Conservation (phyloP, 2,113 vertebrate species). For the Alligator sinensis region DNA sequence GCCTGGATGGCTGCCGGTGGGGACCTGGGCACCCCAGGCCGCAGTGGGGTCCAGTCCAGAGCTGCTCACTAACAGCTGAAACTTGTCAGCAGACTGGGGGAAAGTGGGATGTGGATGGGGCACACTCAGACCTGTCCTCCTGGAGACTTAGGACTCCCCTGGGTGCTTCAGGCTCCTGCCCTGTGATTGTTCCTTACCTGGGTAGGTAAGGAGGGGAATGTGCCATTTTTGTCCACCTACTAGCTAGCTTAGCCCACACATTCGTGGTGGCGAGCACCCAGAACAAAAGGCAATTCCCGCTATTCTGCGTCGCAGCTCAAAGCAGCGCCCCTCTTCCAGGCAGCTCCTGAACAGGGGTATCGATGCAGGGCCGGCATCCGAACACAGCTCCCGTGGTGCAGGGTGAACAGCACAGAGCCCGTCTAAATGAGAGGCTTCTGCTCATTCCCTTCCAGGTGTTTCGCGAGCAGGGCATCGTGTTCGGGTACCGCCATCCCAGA, state of each 20-base stretch:
- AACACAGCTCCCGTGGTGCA: too few relatives aligned
- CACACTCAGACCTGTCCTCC: too few relatives aligned
- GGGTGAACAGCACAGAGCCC: neutral
- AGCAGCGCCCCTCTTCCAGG: neutral
- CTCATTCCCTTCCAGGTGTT: constrained; percentile 81
- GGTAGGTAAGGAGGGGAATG: accelerated
- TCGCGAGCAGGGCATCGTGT: constrained; percentile 92
- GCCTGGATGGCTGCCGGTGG: neutral
- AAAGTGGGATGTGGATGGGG: too few relatives aligned
- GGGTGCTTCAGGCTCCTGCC: too few relatives aligned
- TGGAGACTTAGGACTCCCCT: too few relatives aligned
- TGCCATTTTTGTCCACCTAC: neutral
- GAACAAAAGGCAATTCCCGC: neutral
- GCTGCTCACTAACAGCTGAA: neutral
- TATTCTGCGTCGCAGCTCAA: accelerated
- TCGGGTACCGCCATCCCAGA: constrained; percentile 88
- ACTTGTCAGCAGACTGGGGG: too few relatives aligned
- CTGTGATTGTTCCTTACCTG: neutral
- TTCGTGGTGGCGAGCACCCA: neutral
- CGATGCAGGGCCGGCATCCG: neutral
- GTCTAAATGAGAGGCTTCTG: neutral
- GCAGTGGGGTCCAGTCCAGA: accelerated
- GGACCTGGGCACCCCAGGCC: too few relatives aligned
- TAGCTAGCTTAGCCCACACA: too few relatives aligned
- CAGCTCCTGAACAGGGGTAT: neutral